These are phyloP conservation scores for Atherinomorus stipes DNA, from an alignment of 2,113 vertebrate genomes.

Conservation along the genomic window DNA sequence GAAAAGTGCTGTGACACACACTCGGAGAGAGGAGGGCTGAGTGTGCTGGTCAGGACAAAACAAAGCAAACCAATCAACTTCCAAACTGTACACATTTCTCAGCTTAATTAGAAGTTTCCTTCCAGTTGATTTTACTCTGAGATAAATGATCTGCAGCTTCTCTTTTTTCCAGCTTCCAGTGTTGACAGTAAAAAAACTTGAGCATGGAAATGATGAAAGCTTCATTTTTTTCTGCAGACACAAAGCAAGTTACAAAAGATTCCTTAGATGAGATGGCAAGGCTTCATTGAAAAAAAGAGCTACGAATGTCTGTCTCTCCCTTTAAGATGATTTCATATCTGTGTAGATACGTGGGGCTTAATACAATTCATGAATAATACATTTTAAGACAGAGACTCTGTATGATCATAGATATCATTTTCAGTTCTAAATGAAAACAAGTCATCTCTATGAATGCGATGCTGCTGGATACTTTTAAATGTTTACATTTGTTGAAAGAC, in stretches of 20 bases:
- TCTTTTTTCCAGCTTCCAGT: slow-evolving; percentile 3
- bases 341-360: too few species aligned
- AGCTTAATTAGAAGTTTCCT: slow-evolving; percentile 54
- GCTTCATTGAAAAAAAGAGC: too few species aligned
- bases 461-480: too few species aligned
- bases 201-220: slow-evolving; percentile 26
- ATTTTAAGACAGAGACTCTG: too few species aligned
- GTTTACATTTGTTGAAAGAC: too few species aligned
- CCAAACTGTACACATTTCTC: slow-evolving; percentile 39
- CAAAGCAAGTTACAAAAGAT: slow-evolving; percentile 8
- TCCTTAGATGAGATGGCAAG: too few species aligned
- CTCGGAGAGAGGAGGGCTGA: slow-evolving; percentile 29
- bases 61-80: slow-evolving; percentile 50
- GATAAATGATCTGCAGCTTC: slow-evolving; percentile 47
- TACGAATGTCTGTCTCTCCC: too few species aligned
- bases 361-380: too few species aligned
- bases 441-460: too few species aligned
- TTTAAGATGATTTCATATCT: too few species aligned
- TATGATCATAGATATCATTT: too few species aligned
- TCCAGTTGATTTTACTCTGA: slow-evolving; percentile 47
- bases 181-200: slow-evolving; percentile 45
- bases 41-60: slow-evolving; percentile 36
- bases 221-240: slow-evolving; percentile 7
- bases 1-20: slow-evolving; percentile 71
- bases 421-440: too few species aligned